Conservation (phyloP, 2,888 invertebrate species). For the Bedellia somnulentella region DNA sequence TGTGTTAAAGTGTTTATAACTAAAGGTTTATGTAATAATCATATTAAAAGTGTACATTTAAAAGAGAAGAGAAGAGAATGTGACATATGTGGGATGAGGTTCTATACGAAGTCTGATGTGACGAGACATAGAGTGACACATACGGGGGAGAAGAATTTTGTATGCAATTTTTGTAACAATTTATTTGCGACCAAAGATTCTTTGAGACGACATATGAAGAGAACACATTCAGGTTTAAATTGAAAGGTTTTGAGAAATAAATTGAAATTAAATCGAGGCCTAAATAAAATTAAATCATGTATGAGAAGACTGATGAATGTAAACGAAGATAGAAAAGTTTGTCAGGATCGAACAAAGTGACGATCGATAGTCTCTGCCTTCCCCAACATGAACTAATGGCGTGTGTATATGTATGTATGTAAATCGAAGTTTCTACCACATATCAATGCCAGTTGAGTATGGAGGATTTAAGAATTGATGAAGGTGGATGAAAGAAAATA, state of each 20-base stretch:
- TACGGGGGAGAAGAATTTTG: slow-evolving; percentile 6
- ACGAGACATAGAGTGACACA: slow-evolving; percentile 22
- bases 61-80: slow-evolving; percentile 39
- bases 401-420: too few relatives aligned
- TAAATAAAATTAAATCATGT: too few relatives aligned
- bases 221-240: slow-evolving; percentile 19
- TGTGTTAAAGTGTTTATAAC: slow-evolving; percentile 38
- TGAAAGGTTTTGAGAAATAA: not conserved
- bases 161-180: slow-evolving; percentile 13
- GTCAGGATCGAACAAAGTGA: too few relatives aligned
- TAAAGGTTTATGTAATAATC: slow-evolving; percentile 34
- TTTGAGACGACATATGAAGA: slow-evolving; percentile 30
- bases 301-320: too few relatives aligned
- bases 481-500: too few relatives aligned
- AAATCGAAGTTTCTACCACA: too few relatives aligned
- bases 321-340: too few relatives aligned
- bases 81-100: slow-evolving; percentile 15
- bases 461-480: too few relatives aligned
- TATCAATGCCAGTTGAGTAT: too few relatives aligned
- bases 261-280: too few relatives aligned
- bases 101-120: slow-evolving; percentile 13
- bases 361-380: too few relatives aligned
- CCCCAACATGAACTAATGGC: too few relatives aligned
- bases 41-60: slow-evolving; percentile 35
- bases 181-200: slow-evolving; percentile 37